phyloP scores from a whole-genome alignment of 2,113 vertebrate genomes.

The Benitochromis conjunctus region DNA sequence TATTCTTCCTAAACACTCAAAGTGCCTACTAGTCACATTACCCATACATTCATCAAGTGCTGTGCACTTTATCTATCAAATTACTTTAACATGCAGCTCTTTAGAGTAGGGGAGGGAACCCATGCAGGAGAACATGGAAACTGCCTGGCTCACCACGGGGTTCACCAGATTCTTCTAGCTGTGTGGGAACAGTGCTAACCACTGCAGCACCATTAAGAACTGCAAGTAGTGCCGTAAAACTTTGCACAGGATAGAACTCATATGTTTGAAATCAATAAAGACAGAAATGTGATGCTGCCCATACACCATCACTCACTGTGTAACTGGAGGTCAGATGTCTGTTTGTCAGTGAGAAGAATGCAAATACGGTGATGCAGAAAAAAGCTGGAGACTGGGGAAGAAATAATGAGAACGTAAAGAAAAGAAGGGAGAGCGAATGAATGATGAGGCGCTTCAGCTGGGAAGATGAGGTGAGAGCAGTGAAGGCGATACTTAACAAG shows the following conservation, averaged over 20 bases:
- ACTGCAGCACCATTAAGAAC: not conserved
- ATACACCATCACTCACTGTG: not conserved
- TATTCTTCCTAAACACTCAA: not conserved
- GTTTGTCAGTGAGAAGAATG: not conserved
- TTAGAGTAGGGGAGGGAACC: not conserved
- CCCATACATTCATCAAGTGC: not conserved
- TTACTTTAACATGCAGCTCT: not conserved
- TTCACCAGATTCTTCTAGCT: not conserved
- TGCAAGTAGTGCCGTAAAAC: not conserved
- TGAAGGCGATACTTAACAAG: not conserved
- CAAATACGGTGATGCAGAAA: not conserved
- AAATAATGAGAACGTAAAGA: not conserved
- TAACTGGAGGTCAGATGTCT: not conserved
- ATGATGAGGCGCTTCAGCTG: not conserved
- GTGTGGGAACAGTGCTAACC: not conserved
- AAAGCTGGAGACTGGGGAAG: not conserved
- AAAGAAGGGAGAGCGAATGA: not conserved
- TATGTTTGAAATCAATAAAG: not conserved
- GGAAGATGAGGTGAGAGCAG: not conserved
- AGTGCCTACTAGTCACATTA: not conserved
- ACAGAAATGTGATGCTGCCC: not conserved
- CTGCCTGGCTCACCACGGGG: not conserved
- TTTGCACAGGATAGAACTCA: not conserved
- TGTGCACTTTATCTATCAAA: not conserved
- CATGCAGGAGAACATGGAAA: not conserved